Base-by-base conservation (phyloP, 2,888 invertebrate species). In the Anticlea derivata region DNA sequence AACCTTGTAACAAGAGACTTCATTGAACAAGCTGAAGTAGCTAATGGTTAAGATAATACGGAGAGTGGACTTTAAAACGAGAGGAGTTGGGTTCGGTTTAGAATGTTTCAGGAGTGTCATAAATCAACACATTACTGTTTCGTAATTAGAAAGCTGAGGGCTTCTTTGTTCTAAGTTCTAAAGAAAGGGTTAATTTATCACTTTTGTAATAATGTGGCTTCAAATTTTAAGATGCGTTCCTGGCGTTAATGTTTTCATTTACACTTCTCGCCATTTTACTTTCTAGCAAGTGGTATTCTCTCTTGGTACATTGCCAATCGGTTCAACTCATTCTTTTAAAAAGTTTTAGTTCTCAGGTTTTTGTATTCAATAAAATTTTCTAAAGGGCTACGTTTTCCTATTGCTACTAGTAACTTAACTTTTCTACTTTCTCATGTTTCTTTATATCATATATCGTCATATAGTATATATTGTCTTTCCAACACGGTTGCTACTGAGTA, bases 71-170 rank as follows among this genome's bases (percentile, higher is more conserved):
- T 50, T 38, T 61, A 60, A 54, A 55, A 44, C 55, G 50, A 10
- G 34, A 41, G 39, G 5, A 35, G 34, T 50, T 50, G 38, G 46
- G 56, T 55, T 39, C 12, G 56, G 6, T 35, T 50, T 54, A 23
- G 26, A 41, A 35, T 13, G 47, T 12, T 62, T 63, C 54, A 66
- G 58, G 70, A 66, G 55, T 40, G 52, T 49, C 70, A 71, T 78
- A 77, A 77, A 77, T 75, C 66, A 67, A 69, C 75, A 74, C 74
- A 71, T 66, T 63, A 63, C 63, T 66, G 74, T 75, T 76, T 59
- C 72, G 78, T 79, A 81, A 84, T 84, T 84, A 82, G 80, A 80
- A 83, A 83, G 83, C 66, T 71, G 67, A 63, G 47, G 74, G 70
- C 43, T 68, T 73, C 82, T 81, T 83, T 85, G 83, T 83, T 78